These are phyloP conservation scores for Hippoglossus hippoglossus DNA, from an alignment of 2,797 vertebrate species.

Conservation along the genomic window DNA sequence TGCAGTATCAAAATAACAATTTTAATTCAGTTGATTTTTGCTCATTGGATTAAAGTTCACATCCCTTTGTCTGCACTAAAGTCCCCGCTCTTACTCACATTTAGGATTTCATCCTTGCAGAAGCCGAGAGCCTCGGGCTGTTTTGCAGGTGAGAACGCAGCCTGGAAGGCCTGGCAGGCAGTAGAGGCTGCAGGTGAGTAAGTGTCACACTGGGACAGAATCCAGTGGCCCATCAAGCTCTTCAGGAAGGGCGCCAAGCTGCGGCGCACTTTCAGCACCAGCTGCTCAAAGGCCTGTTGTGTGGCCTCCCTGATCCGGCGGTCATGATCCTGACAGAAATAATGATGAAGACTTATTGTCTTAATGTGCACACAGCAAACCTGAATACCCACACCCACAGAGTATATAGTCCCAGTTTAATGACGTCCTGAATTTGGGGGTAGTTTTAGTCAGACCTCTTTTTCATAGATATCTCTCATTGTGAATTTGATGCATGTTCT, in stretches of 20 bases:
- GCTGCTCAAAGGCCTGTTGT: constrained; percentile 94
- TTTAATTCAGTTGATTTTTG: background rate
- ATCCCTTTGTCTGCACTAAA: background rate
- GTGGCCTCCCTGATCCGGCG: constrained; percentile 96
- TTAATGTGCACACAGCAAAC: constrained; percentile 6
- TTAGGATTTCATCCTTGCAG: constrained; percentile 96
- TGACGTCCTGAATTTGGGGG: too few species aligned
- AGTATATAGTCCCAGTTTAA: background rate
- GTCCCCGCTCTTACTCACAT: constrained; percentile 82
- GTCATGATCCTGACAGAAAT: constrained; percentile 90
- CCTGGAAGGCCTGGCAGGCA: constrained; percentile 91
- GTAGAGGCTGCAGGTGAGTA: constrained; percentile 93
- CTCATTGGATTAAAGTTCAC: background rate
- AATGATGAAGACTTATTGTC: constrained; percentile 11
- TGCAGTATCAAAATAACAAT: constrained; percentile 52
- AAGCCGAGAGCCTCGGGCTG: constrained; percentile 95
- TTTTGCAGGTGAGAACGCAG: constrained; percentile 93
- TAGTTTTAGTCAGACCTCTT: background rate
- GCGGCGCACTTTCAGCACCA: constrained; percentile 95
- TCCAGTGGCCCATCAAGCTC: constrained; percentile 97
- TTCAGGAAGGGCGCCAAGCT: constrained; percentile 96
- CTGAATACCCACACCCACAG: background rate
- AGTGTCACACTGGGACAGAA: constrained; percentile 95
- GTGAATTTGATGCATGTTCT: background rate
- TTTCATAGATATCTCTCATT: background rate